Evolutionary conservation across 2,888 invertebrate species (phyloP), one percentile per base, ranked within the genome.

Genomic region (Cephalotes varians): DNA sequence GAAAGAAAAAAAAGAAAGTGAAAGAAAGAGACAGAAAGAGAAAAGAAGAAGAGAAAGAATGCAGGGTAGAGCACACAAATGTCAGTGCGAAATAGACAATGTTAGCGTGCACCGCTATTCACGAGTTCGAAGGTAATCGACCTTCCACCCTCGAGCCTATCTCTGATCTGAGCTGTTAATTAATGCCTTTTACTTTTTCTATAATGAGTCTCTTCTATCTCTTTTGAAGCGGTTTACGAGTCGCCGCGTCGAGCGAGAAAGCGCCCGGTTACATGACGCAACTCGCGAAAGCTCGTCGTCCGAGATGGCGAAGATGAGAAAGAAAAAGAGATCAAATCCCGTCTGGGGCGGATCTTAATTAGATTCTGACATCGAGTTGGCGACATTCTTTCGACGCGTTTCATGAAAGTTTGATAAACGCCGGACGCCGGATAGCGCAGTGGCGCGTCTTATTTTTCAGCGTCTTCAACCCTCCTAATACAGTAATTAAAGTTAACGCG

Each of bases 171-270:
- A 85, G 88, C 87, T 85, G 82, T 90, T 91, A 91, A 91, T 92
- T 91, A 92, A 91, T 91, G 91, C 88, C 90, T 90, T 91, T 91
- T 91, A 90, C 88, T 88, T 91, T 90, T 85, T 87, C 85, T 87
- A 60, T 64, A 86, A 85, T 76, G 84, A 90, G 86, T 91, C 88
- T 88, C 88, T 90, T 84, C 84, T 90, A 90, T 90, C 89, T 87
- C 71, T 79, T 28, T 21, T 85, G 85, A 81, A 90, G 83, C 84
- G 80, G 69, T 73, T 51, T 83, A 74, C 84, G 81, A 77, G 62
- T 25, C 69, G 65, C 58, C 31, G 65, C 37, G 51, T 51, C 58
- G 40, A 47, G 60, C 51, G 62, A 60, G 73, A 71, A 56, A 58
- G 67, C 54, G 82, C 47, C 40, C 54, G 81, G 81, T 87, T 83